These are phyloP conservation scores for Bubo bubo DNA, from an alignment of 2,113 vertebrate genomes.

Conservation along the genomic window DNA sequence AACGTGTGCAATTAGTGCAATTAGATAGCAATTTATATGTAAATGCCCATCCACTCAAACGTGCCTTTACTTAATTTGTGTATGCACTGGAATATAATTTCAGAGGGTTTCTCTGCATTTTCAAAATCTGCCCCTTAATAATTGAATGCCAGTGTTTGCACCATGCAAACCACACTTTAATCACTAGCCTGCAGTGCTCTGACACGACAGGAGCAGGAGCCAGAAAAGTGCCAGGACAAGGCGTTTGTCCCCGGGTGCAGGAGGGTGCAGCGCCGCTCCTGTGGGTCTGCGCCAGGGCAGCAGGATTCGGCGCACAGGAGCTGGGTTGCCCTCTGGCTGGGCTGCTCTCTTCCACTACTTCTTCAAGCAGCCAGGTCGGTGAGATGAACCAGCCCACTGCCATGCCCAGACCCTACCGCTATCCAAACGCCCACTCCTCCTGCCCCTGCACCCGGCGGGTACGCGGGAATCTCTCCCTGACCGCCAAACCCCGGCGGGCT, in stretches of 20 bases:
- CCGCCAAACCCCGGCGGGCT: neutral
- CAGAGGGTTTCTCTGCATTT: neutral
- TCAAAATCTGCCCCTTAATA: neutral
- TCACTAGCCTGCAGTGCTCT: neutral
- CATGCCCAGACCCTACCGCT: neutral
- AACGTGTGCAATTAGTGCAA: slow-evolving; percentile 43
- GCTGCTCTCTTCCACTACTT: neutral
- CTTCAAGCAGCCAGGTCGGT: neutral
- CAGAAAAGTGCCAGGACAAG: fast-evolving
- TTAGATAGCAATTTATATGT: slow-evolving; percentile 57
- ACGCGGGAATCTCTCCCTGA: fast-evolving
- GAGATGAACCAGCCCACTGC: neutral
- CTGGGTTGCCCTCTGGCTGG: neutral
- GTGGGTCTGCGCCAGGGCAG: fast-evolving
- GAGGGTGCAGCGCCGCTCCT: fast-evolving
- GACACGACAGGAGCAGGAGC: fast-evolving
- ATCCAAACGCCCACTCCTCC: neutral
- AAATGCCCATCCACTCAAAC: slow-evolving; percentile 41
- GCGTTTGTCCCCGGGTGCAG: fast-evolving
- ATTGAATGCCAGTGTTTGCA: neutral
- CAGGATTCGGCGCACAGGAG: neutral
- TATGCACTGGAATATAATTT: neutral
- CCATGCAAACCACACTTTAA: neutral
- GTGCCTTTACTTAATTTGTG: neutral
- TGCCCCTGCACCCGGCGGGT: neutral